A percentile compares a stretch with the other conserved stretches of the same genome.
Evolutionary conservation across 2,797 vertebrate genomes (phyloP).

Genomic region (Anguilla megastoma): DNA sequence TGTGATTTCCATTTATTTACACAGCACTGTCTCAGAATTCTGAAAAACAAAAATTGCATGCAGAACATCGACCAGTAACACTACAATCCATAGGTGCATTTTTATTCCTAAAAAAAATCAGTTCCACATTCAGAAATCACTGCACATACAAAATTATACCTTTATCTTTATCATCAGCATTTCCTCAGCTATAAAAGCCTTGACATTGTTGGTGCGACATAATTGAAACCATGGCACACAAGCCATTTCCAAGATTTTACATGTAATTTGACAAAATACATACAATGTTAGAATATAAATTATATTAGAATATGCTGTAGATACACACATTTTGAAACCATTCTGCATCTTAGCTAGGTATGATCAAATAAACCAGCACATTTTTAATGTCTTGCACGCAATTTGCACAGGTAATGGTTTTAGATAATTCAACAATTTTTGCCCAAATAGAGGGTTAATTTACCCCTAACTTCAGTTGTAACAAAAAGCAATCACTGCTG

Average conservation of each 20-base stretch:
- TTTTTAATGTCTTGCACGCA: not conserved
- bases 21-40: not conserved
- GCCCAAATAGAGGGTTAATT: not conserved
- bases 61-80: not conserved
- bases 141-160: not conserved
- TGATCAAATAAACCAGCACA: not conserved
- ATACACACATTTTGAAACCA: not conserved
- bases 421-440: not conserved
- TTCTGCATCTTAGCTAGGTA: not conserved
- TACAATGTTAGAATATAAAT: no score
- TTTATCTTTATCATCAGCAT: not conserved
- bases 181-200: not conserved
- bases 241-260: conserved; percentile 3
- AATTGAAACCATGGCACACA: not conserved
- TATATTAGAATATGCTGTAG: not conserved
- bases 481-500: not conserved
- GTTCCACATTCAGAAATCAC: not conserved
- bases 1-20: conserved; percentile 23
- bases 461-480: not conserved
- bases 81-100: not conserved
- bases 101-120: conserved; percentile 2
- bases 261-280: not conserved
- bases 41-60: not conserved
- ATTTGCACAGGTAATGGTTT: not conserved
- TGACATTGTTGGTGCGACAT: not conserved